A percentile compares a stretch with the other conserved stretches of the same genome.
These are phyloP conservation scores for Hemistola chrysoprasaria DNA, from an alignment of 2,888 invertebrate genomes.

Conservation along the genomic window DNA sequence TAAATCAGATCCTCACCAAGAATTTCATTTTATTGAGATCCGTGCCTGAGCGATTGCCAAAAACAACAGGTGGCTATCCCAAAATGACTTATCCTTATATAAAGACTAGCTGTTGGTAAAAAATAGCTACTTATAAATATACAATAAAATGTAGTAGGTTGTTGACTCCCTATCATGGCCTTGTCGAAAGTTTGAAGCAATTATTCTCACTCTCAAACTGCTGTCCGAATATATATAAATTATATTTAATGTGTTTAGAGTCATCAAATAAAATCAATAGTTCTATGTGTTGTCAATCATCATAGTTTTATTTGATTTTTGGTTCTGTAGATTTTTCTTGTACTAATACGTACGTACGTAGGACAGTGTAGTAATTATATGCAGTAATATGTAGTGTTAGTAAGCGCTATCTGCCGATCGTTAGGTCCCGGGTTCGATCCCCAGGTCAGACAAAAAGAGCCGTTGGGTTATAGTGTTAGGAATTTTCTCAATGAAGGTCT, in stretches of 20 bases:
- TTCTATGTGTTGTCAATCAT: neutral
- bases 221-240: slow-evolving; percentile 11
- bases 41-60: slow-evolving; percentile 38
- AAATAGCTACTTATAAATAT: slow-evolving; percentile 28
- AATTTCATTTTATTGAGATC: slow-evolving; percentile 56
- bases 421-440: too few species aligned
- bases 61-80: slow-evolving; percentile 42
- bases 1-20: slow-evolving; percentile 42
- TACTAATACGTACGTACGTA: too few species aligned
- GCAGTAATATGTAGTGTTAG: too few species aligned
- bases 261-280: slow-evolving; percentile 13
- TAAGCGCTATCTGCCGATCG: too few species aligned
- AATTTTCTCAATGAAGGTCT: too few species aligned
- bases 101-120: slow-evolving; percentile 36
- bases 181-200: slow-evolving; percentile 35
- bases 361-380: too few species aligned
- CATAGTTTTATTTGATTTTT: neutral
- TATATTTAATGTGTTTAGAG: slow-evolving; percentile 8
- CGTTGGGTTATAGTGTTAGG: too few species aligned
- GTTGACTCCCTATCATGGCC: slow-evolving; percentile 42
- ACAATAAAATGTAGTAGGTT: slow-evolving; percentile 24
- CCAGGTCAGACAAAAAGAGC: too few species aligned
- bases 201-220: slow-evolving; percentile 26
- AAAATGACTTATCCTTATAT: slow-evolving; percentile 41
- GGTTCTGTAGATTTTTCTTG: slow-evolving; percentile 14